Percentiles rank a stretch among this genome's conserved stretches.
Evolutionary conservation across 2,113 vertebrate species (phyloP).

Genomic region (Coptodon bakossiorum): DNA sequence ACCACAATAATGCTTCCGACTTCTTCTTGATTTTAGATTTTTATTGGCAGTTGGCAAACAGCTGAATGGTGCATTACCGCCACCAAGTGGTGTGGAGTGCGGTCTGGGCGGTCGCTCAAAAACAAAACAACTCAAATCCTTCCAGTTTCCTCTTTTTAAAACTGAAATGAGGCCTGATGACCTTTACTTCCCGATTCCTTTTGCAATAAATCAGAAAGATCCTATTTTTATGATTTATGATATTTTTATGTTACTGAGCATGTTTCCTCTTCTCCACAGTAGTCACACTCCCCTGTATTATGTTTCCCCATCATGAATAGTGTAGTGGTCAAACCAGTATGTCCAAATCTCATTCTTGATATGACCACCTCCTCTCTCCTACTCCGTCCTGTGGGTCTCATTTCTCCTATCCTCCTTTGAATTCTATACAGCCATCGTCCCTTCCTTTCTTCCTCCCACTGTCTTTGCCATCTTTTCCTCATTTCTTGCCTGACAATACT

Average conservation of each 20-base stretch:
- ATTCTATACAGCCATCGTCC: neutral
- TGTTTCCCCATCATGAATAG: neutral
- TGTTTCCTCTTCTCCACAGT: neutral
- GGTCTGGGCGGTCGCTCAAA: no score
- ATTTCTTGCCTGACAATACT: neutral
- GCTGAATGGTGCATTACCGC: neutral
- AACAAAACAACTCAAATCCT: neutral
- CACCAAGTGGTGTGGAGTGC: neutral
- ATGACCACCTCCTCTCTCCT: neutral
- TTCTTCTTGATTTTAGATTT: neutral
- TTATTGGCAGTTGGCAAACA: neutral
- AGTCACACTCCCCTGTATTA: neutral
- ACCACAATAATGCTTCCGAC: rapidly evolving
- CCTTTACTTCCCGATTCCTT: neutral
- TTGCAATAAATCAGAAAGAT: neutral
- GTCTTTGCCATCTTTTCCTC: rapidly evolving
- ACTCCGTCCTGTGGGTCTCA: neutral
- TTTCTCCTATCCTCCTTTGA: rapidly evolving
- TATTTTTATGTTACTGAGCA: neutral
- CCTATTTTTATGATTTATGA: neutral
- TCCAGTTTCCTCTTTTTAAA: neutral
- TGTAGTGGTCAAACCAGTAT: neutral
- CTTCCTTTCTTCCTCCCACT: neutral
- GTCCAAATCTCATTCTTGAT: neutral
- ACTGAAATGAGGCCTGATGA: neutral